Conservation (phyloP, 2,797 vertebrate genomes). For the Hydrolagus colliei region DNA sequence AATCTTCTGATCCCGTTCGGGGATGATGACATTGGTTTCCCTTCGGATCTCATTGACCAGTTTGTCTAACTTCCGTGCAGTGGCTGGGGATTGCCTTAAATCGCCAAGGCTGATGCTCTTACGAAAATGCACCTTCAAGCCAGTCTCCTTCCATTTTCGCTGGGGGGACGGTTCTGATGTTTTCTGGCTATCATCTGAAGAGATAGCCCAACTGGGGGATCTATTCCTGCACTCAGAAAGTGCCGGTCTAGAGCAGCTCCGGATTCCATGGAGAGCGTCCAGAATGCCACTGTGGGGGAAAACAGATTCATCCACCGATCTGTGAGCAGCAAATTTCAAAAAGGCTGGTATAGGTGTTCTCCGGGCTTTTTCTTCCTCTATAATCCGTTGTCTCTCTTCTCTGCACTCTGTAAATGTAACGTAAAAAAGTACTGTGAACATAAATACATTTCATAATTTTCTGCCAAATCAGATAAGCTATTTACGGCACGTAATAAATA, state of each 20-base stretch:
- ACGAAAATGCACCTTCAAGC: neutral
- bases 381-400: conserved; percentile 51
- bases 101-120: conserved; percentile 55
- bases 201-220: neutral
- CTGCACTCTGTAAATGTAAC: conserved; percentile 41
- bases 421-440: neutral
- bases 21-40: conserved; percentile 51
- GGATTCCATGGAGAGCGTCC: conserved; percentile 32
- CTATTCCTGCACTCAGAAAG: neutral
- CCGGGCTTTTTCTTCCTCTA: conserved; percentile 37
- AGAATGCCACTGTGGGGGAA: neutral
- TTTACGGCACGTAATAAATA: neutral
- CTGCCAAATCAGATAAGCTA: neutral
- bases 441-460: neutral
- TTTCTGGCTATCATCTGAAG: neutral
- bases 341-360: conserved; percentile 33
- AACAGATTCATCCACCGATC: neutral
- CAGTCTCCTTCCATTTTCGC: neutral
- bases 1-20: conserved; percentile 67
- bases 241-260: conserved; percentile 34
- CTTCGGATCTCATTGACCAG: conserved; percentile 49
- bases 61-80: conserved; percentile 47
- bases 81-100: conserved; percentile 45
- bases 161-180: neutral
- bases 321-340: neutral